A percentile compares a stretch with the other conserved stretches of the same genome.
Evolutionary conservation across 1,140 invertebrate genomes (phyloP).

Genomic region (Lasioglossum baleicum): DNA sequence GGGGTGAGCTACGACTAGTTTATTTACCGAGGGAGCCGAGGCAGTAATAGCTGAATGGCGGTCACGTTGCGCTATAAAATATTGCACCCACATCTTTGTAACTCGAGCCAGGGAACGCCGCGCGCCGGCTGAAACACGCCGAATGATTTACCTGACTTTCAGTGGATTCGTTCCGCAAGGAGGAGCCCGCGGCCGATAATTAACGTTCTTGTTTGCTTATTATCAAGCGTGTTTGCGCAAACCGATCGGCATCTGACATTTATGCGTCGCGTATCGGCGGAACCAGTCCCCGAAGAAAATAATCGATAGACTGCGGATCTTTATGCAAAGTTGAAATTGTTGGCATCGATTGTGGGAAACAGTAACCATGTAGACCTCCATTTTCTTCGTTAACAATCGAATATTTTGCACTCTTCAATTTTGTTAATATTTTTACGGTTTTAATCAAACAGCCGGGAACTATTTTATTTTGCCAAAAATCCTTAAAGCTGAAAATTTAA

Average conservation of each 20-base stretch:
- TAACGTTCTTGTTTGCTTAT: slow-evolving; percentile 39
- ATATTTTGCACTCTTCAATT: no score
- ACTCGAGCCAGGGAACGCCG: slow-evolving; percentile 11
- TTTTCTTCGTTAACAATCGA: background rate
- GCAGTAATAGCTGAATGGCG: background rate
- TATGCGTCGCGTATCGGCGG: slow-evolving; percentile 45
- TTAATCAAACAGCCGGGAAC: no score
- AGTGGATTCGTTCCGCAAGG: slow-evolving; percentile 25
- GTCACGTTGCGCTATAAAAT: slow-evolving; percentile 15
- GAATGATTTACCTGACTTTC: slow-evolving; percentile 39
- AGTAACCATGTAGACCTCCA: background rate
- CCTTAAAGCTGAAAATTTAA: no score
- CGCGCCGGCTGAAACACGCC: slow-evolving; percentile 11
- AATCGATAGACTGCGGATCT: background rate
- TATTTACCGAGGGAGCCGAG: background rate
- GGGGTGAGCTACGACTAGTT: background rate
- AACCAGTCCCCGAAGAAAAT: background rate
- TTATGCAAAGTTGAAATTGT: no score
- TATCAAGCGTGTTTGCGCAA: slow-evolving; percentile 45
- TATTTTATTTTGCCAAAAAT: no score
- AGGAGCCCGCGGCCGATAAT: slow-evolving; percentile 22
- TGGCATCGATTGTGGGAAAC: background rate
- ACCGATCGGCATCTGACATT: slow-evolving; percentile 44
- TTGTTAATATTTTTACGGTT: no score
- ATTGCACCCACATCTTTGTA: slow-evolving; percentile 26